A percentile compares a stretch with the other conserved stretches of the same genome.
Conservation (phyloP, 2,888 invertebrate genomes). For the Drosophila aldrichi region DNA sequence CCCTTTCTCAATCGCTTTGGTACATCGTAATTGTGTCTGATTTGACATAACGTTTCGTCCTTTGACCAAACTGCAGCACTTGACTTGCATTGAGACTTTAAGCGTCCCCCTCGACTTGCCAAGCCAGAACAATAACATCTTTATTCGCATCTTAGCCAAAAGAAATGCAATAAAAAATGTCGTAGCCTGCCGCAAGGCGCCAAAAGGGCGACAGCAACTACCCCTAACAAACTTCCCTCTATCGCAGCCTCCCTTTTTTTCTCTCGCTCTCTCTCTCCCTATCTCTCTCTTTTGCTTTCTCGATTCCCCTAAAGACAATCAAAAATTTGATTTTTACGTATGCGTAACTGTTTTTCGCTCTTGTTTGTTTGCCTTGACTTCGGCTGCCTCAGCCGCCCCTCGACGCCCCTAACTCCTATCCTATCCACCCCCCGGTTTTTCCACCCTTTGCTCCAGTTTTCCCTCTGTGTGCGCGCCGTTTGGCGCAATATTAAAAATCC, state of each 20-base stretch:
- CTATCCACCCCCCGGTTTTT: background rate
- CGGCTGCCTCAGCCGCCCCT: slow-evolving; percentile 16
- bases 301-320: slow-evolving; percentile 45
- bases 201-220: slow-evolving; percentile 33
- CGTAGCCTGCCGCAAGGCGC: slow-evolving; percentile 46
- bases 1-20: background rate
- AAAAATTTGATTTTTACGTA: slow-evolving; percentile 75
- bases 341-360: slow-evolving; percentile 66
- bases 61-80: slow-evolving; percentile 23
- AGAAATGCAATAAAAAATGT: slow-evolving; percentile 67
- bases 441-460: slow-evolving; percentile 7
- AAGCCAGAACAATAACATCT: slow-evolving; percentile 41
- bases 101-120: slow-evolving; percentile 9
- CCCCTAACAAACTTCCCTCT: background rate
- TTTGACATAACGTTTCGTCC: slow-evolving; percentile 8
- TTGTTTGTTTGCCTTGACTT: slow-evolving; percentile 50
- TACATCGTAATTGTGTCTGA: slow-evolving; percentile 20
- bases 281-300: background rate
- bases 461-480: slow-evolving; percentile 36
- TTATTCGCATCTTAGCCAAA: slow-evolving; percentile 56
- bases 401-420: background rate
- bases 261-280: background rate
- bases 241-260: background rate
- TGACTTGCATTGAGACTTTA: slow-evolving; percentile 30
- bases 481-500: slow-evolving; percentile 79